Conservation (phyloP, 2,888 invertebrate genomes). For the Rotaria macrura region DNA sequence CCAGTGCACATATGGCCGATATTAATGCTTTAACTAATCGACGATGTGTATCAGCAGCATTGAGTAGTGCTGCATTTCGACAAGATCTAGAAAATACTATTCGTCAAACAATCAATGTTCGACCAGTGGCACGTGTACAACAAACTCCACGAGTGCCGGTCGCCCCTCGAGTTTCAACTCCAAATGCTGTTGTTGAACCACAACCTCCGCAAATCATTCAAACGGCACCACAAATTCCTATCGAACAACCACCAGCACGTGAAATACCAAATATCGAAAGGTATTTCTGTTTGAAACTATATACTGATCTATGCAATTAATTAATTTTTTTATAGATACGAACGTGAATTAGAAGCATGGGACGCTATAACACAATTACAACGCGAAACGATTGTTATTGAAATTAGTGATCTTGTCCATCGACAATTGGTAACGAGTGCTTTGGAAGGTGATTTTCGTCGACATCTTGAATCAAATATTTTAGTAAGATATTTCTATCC, state of each 20-base stretch:
- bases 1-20: conserved; percentile 38
- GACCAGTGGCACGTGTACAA: not conserved
- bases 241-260: conserved; percentile 8
- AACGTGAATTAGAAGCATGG: not conserved
- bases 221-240: not conserved
- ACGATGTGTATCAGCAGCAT: conserved; percentile 42
- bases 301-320: not conserved
- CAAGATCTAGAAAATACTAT: conserved; percentile 43
- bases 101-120: conserved; percentile 33
- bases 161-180: not conserved
- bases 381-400: conserved; percentile 42
- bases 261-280: not conserved
- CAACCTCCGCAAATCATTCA: not conserved
- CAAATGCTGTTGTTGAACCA: not conserved
- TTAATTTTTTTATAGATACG: not conserved
- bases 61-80: conserved; percentile 42
- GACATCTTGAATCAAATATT: conserved; percentile 41
- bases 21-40: conserved; percentile 44
- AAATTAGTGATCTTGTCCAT: conserved; percentile 48
- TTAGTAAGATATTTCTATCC: conserved; percentile 35
- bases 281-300: not conserved
- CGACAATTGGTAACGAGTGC: conserved; percentile 44
- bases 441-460: conserved; percentile 43
- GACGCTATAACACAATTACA: conserved; percentile 21
- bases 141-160: not conserved